phyloP scores from a whole-genome alignment of 2,797 vertebrate species.

The Cyclura pinguis region DNA sequence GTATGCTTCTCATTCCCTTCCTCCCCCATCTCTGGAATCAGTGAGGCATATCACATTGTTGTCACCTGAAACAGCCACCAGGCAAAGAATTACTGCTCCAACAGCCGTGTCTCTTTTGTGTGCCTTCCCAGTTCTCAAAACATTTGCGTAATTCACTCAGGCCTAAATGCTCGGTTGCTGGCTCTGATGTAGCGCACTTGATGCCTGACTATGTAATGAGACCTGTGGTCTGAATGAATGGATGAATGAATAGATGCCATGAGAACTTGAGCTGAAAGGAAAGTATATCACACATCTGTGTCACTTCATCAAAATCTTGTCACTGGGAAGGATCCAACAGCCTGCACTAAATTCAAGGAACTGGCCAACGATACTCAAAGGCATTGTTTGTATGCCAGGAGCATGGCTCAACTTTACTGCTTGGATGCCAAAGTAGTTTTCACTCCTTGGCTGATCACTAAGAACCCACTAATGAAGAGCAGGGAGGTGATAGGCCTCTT shows the following conservation, averaged over 20 bases:
- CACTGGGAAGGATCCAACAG: constrained; percentile 35
- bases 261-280: constrained; percentile 24
- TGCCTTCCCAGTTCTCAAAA: constrained; percentile 1
- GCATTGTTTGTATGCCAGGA: constrained; percentile 48
- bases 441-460: constrained; percentile 50
- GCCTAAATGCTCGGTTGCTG: constrained; percentile 26
- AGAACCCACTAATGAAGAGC: constrained; percentile 46
- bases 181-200: constrained; percentile 8
- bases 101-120: background rate
- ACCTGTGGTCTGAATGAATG: background rate
- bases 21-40: constrained; percentile 5
- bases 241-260: background rate
- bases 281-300: constrained; percentile 22
- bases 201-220: constrained; percentile 24
- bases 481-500: constrained; percentile 33
- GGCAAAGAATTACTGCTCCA: constrained; percentile 24
- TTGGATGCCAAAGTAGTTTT: constrained; percentile 48
- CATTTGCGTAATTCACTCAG: constrained; percentile 24
- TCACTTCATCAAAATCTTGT: constrained; percentile 24
- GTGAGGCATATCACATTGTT: constrained; percentile 9
- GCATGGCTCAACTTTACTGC: constrained; percentile 57
- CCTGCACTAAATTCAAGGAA: background rate
- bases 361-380: constrained; percentile 49
- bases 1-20: background rate
- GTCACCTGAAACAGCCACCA: constrained; percentile 8